Evolutionary conservation across 2,888 invertebrate genomes (phyloP).

Genomic region (Drosophila antonietae): DNA sequence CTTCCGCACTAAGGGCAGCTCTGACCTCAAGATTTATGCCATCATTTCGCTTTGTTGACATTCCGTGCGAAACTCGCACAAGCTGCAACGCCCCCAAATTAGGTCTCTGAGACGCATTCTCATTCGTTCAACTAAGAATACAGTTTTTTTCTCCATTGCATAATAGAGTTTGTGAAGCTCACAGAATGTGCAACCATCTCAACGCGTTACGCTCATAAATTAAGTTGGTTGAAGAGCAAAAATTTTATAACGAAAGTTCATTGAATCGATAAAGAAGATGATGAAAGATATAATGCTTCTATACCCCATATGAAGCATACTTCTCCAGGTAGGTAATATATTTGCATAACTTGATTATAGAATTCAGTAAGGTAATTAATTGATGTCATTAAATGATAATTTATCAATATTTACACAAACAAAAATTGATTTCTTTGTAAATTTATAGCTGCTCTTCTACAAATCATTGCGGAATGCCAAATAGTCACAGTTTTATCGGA

Average conservation of each 20-base stretch:
- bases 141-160: background rate
- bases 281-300: background rate
- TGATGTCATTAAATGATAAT: too few species aligned
- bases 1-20: constrained; percentile 42
- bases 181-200: background rate
- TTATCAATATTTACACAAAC: background rate
- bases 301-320: background rate
- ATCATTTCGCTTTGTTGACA: constrained; percentile 49
- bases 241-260: background rate
- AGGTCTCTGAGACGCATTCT: constrained; percentile 22
- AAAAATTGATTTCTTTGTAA: too few species aligned
- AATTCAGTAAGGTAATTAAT: background rate
- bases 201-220: constrained; percentile 1
- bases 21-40: constrained; percentile 54
- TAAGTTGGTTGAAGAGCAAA: background rate
- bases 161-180: background rate
- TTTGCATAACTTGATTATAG: background rate
- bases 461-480: too few species aligned
- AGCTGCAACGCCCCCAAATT: constrained; percentile 45
- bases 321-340: background rate
- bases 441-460: too few species aligned
- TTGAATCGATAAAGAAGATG: background rate
- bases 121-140: background rate
- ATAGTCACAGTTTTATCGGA: background rate
- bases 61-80: constrained; percentile 49